A percentile compares a stretch with the other conserved stretches of the same genome.
These are phyloP conservation scores for Tipula confusa DNA, from an alignment of 2,888 invertebrate species.

Conservation along the genomic window DNA sequence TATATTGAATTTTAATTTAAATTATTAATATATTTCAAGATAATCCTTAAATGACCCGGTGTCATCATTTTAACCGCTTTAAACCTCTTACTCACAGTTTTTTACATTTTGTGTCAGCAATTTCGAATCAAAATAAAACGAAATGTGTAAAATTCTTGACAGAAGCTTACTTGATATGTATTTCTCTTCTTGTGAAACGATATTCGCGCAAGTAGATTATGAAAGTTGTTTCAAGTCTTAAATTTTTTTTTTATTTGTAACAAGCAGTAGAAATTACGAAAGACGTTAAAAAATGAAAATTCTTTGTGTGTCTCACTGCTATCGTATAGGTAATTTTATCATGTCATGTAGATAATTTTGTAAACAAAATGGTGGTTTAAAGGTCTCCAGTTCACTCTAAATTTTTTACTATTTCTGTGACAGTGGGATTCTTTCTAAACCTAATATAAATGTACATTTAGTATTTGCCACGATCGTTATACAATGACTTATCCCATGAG, in stretches of 20 bases:
- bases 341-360: not conserved
- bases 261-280: not conserved
- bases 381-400: too few species aligned
- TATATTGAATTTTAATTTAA: too few species aligned
- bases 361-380: too few species aligned
- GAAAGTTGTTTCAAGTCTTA: not conserved
- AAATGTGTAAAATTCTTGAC: not conserved
- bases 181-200: not conserved
- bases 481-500: not conserved
- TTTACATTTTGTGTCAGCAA: too few species aligned
- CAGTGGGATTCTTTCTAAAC: too few species aligned
- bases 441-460: too few species aligned
- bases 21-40: too few species aligned
- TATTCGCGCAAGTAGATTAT: not conserved
- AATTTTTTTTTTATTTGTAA: not conserved
- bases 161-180: not conserved
- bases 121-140: not conserved
- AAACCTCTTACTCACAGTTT: too few species aligned
- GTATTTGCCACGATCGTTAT: too few species aligned
- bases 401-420: too few species aligned
- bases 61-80: too few species aligned
- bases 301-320: not conserved
- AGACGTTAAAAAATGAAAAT: not conserved
- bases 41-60: too few species aligned
- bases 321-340: not conserved